These are phyloP conservation scores for Cheilosia grossa DNA, from an alignment of 2,888 invertebrate genomes.

Conservation along the genomic window DNA sequence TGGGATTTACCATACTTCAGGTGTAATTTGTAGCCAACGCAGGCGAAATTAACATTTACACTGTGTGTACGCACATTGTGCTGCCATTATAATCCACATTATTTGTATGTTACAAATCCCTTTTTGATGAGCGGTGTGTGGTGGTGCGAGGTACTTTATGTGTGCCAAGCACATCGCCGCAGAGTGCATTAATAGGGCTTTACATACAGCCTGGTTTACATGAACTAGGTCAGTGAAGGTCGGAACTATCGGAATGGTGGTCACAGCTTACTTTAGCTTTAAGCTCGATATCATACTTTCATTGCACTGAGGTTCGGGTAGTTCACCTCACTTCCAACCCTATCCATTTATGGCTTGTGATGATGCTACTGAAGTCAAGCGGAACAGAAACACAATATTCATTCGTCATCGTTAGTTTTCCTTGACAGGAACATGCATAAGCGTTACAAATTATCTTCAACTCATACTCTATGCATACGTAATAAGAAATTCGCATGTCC, in stretches of 20 bases:
- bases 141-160: slow-evolving; percentile 1
- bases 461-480: slow-evolving; percentile 9
- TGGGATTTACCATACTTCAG: slow-evolving; percentile 4
- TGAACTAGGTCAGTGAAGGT: too few relatives aligned
- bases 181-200: slow-evolving; percentile 12
- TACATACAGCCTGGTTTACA: too few relatives aligned
- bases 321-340: background rate
- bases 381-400: slow-evolving; percentile 21
- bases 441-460: slow-evolving; percentile 48
- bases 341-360: too few relatives aligned
- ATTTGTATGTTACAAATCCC: background rate
- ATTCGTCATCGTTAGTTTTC: slow-evolving; percentile 63
- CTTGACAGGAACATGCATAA: slow-evolving; percentile 51
- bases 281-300: too few relatives aligned
- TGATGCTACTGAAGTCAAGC: background rate
- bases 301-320: too few relatives aligned
- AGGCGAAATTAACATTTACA: slow-evolving; percentile 7
- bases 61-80: background rate
- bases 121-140: background rate
- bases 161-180: background rate
- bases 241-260: too few relatives aligned
- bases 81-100: slow-evolving; percentile 18
- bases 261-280: too few relatives aligned
- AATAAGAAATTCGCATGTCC: slow-evolving; percentile 60
- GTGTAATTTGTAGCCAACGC: slow-evolving; percentile 34